Evolutionary conservation across 2,888 invertebrate species (phyloP).

Genomic region (Aphrophora alni): DNA sequence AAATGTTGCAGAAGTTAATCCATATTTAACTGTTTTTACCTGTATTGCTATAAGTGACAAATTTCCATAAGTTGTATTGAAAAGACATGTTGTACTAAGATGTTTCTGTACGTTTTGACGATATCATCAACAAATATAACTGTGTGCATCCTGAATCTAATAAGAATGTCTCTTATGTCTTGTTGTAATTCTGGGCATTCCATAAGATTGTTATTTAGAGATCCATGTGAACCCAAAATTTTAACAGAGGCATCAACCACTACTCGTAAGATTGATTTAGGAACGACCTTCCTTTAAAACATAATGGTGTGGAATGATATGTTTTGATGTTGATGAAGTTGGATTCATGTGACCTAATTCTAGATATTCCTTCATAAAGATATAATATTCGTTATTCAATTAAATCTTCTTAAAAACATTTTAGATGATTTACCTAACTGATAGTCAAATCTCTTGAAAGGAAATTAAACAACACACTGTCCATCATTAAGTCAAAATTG

Average conservation of each 20-base stretch:
- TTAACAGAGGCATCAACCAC: no score
- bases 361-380: conserved; percentile 47
- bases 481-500: no score
- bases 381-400: conserved; percentile 31
- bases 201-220: conserved; percentile 46
- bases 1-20: conserved; percentile 45
- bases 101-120: conserved; percentile 50
- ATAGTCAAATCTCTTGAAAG: not conserved
- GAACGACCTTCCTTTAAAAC: conserved; percentile 38
- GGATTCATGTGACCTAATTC: conserved; percentile 45
- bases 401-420: conserved; percentile 28
- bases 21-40: no score
- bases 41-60: no score
- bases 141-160: conserved; percentile 44
- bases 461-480: conserved; percentile 30
- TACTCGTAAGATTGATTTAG: no score
- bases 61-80: no score
- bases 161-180: conserved; percentile 45
- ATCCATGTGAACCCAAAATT: no score
- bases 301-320: conserved; percentile 44
- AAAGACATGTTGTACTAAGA: no score
- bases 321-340: not conserved
- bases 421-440: conserved; percentile 24
- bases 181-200: conserved; percentile 48
- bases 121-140: conserved; percentile 49